Percentiles rank a stretch among this genome's conserved stretches.
These are phyloP conservation scores for Calephelis perditalis DNA, from an alignment of 2,888 invertebrate species.

Conservation along the genomic window DNA sequence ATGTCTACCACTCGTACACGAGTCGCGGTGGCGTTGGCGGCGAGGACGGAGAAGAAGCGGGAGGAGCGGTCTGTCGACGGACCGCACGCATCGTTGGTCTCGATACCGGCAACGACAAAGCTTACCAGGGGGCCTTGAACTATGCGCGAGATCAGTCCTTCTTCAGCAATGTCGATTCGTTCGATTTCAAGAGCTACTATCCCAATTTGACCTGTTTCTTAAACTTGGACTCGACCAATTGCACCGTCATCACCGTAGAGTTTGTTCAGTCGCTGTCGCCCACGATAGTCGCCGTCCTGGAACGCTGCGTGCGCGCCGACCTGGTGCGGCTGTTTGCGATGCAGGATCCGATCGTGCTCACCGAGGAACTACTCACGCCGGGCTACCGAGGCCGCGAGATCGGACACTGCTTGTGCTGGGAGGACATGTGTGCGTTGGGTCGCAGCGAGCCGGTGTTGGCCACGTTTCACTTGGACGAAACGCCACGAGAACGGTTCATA, in stretches of 20 bases:
- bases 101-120: slow-evolving; percentile 14
- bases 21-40: not conserved
- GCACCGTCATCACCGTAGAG: slow-evolving; percentile 9
- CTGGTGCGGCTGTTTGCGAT: slow-evolving; percentile 12
- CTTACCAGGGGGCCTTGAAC: slow-evolving; percentile 12
- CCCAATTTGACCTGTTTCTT: no score
- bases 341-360: not conserved
- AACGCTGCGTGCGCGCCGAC: slow-evolving; percentile 10
- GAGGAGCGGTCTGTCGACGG: slow-evolving; percentile 3
- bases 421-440: slow-evolving; percentile 13
- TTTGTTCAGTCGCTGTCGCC: slow-evolving; percentile 8
- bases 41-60: not conserved
- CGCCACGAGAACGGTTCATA: slow-evolving; percentile 12
- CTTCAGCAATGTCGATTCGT: slow-evolving; percentile 12
- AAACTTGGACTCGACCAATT: slow-evolving; percentile 6
- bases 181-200: not conserved
- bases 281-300: slow-evolving; percentile 5
- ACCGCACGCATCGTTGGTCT: slow-evolving; percentile 13
- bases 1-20: not conserved
- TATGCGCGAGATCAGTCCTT: slow-evolving; percentile 12
- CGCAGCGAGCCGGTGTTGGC: slow-evolving; percentile 13
- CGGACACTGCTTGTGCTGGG: slow-evolving; percentile 13
- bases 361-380: slow-evolving; percentile 13
- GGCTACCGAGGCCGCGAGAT: slow-evolving; percentile 14
- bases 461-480: slow-evolving; percentile 15